phyloP scores from a whole-genome alignment of 2,888 invertebrate genomes.

The Nymphalis c-album region DNA sequence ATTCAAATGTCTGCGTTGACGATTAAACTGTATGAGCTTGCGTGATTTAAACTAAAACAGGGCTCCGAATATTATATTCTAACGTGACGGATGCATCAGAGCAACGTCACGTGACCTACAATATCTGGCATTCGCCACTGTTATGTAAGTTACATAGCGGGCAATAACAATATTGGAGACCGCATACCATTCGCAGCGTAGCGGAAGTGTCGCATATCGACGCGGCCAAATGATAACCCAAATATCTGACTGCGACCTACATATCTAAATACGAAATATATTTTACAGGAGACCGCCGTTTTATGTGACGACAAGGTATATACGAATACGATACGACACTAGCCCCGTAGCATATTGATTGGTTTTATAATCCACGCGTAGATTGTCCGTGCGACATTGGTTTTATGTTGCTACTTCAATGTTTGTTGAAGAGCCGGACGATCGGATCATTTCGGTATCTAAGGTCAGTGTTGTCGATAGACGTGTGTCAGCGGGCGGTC shows the following conservation, averaged over 20 bases:
- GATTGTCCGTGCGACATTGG: slow-evolving; percentile 36
- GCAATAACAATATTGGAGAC: slow-evolving; percentile 61
- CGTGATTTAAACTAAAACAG: neutral
- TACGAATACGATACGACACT: slow-evolving; percentile 39
- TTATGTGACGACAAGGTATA: slow-evolving; percentile 54
- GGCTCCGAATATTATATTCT: neutral
- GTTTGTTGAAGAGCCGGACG: slow-evolving; percentile 35
- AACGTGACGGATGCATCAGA: slow-evolving; percentile 45
- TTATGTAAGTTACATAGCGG: slow-evolving; percentile 58
- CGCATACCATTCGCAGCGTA: slow-evolving; percentile 67
- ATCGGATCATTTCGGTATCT: slow-evolving; percentile 27
- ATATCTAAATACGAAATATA: slow-evolving; percentile 68
- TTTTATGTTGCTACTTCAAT: slow-evolving; percentile 31
- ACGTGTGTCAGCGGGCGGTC: slow-evolving; percentile 34
- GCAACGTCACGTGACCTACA: slow-evolving; percentile 53
- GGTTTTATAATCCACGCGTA: slow-evolving; percentile 34
- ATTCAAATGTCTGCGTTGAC: slow-evolving; percentile 20
- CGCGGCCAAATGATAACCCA: slow-evolving; percentile 77
- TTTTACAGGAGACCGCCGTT: slow-evolving; percentile 62
- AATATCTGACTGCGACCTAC: slow-evolving; percentile 77
- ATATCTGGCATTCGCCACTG: slow-evolving; percentile 53
- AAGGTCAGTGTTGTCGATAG: slow-evolving; percentile 38
- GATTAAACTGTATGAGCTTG: slow-evolving; percentile 16
- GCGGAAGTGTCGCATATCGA: slow-evolving; percentile 77
- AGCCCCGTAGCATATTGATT: slow-evolving; percentile 50